Evolutionary conservation across 2,888 invertebrate species (phyloP), one percentile per base, ranked within the genome.

Genomic region (Machimus atricapillus): DNA sequence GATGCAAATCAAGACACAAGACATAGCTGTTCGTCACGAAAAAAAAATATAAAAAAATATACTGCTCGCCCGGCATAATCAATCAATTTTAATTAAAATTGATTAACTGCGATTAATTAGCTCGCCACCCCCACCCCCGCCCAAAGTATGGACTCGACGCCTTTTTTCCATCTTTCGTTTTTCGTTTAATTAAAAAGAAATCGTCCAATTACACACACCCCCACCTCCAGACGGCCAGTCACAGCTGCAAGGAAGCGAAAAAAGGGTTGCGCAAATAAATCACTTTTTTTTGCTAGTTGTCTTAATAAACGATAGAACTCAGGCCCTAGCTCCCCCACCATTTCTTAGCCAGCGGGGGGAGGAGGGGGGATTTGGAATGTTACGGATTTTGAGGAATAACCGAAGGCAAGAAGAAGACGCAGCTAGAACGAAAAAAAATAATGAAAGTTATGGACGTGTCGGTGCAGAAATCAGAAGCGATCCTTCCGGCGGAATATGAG

Each of bases 191-290:
- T 88, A 88, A 88, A 88, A 88, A 88, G 88, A 88, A 88, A 88
- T 88, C 88, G 88, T 88, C 88, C 87, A 88, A 88, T 88, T 88
- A 88, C 88, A 88, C 87, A 88, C 88, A 79, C 87, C 86, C 85
- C 87, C 81, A 4, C 34, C 40, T 12, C 52, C 86, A 66, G 46
- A 16, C 19, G 46, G n/a, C 37, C 34, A 81, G 87, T 87, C 87
- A 88, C 87, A 88, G 87, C 88, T 88, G 88, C 87, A 85, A 82
- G 79, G 40, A 87, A 87, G 77, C 46, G 86, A 86, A 86, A 89
- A 66, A 89, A 90, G 91, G 89, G 90, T 90, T 90, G 90, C 89
- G 89, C 90, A 91, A 91, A 91, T 91, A 91, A 91, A 91, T 91
- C 91, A 91, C 91, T 91, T 91, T 90, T 43, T 90, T 90, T 90